Conservation (phyloP, 1,140 invertebrate genomes). For the Leguminivora glycinivorella region DNA sequence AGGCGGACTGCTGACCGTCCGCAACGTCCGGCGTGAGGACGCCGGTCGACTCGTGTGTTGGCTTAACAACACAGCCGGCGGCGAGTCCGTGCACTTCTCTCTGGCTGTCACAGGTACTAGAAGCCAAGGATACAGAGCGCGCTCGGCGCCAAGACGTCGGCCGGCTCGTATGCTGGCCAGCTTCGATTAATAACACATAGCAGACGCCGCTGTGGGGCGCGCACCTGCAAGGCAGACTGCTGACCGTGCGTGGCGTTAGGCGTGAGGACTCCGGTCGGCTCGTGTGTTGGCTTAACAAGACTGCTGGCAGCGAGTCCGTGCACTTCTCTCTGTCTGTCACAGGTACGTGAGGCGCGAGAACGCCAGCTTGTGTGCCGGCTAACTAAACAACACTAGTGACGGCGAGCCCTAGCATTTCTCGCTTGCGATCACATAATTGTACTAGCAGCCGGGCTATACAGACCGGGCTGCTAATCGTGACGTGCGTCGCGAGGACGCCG, state of each 20-base stretch:
- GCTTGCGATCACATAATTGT: too few species aligned
- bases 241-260: conserved; percentile 83
- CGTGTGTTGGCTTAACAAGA: conserved; percentile 93
- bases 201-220: conserved; percentile 81
- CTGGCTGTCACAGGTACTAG: conserved; percentile 80
- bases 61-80: conserved; percentile 92
- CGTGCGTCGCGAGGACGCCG: too few species aligned
- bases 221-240: conserved; percentile 71
- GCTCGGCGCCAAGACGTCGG: too few species aligned
- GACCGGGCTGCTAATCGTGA: too few species aligned
- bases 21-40: conserved; percentile 86
- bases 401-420: too few species aligned
- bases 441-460: too few species aligned
- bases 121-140: too few species aligned
- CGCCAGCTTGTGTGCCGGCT: too few species aligned
- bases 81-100: conserved; percentile 90
- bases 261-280: conserved; percentile 90
- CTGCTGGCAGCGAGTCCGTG: conserved; percentile 90
- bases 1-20: conserved; percentile 81
- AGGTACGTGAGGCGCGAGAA: too few species aligned
- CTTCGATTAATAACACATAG: too few species aligned
- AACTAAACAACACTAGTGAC: too few species aligned
- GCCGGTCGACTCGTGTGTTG: conserved; percentile 91
- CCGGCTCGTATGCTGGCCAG: too few species aligned
- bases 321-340: conserved; percentile 88